A percentile compares a stretch with the other conserved stretches of the same genome.
Conservation (phyloP, 2,888 invertebrate species). For the Ditula angustiorana region DNA sequence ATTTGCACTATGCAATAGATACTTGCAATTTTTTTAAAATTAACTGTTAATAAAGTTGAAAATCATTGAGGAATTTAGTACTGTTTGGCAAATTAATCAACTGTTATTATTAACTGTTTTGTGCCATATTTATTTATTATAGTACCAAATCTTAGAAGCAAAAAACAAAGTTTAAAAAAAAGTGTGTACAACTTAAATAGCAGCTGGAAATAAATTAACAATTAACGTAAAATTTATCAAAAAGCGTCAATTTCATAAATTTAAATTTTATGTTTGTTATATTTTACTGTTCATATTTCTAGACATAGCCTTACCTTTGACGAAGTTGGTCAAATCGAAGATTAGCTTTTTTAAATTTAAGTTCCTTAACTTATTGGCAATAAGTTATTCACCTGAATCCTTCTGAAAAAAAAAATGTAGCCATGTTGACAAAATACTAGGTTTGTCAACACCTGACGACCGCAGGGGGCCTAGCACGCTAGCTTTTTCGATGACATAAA, state of each 20-base stretch:
- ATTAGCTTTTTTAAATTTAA: not conserved
- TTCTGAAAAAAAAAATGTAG: no score
- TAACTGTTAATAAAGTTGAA: no score
- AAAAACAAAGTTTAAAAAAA: not conserved
- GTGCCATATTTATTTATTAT: conserved; percentile 27
- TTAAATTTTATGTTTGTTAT: not conserved
- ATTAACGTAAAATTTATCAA: not conserved
- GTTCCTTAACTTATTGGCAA: no score
- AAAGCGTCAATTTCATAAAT: conserved; percentile 5
- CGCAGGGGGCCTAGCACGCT: no score
- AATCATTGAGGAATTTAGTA: no score
- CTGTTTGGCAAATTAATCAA: no score
- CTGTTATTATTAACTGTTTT: no score
- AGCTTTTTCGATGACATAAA: no score
- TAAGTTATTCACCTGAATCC: no score
- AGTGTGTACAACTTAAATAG: not conserved
- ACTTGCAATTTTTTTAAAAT: not conserved
- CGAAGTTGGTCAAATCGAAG: not conserved
- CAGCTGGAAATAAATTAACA: not conserved
- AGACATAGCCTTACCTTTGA: not conserved
- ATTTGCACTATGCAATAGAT: not conserved
- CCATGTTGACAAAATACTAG: no score
- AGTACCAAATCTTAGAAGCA: not conserved
- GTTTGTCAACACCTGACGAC: no score
- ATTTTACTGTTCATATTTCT: not conserved